phyloP scores from a whole-genome alignment of 2,888 invertebrate genomes.

The Polietes domitor region DNA sequence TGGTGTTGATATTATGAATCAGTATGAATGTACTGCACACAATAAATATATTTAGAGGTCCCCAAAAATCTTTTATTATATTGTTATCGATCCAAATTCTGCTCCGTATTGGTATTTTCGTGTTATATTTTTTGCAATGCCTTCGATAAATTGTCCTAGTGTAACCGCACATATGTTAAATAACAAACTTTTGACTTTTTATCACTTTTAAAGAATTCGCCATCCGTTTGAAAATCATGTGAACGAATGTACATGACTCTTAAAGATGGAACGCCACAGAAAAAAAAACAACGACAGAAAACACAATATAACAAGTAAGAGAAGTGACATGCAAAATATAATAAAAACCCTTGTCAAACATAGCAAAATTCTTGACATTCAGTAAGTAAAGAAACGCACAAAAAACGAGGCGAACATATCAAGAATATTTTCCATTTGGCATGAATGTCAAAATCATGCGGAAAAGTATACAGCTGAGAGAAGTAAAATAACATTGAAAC shows the following conservation, averaged over 20 bases:
- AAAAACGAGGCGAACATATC: constrained; percentile 19
- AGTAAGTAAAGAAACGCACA: constrained; percentile 57
- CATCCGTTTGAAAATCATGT: constrained; percentile 28
- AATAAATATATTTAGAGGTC: too few species aligned
- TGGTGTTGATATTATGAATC: too few species aligned
- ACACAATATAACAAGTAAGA: constrained; percentile 35
- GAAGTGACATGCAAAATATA: constrained; percentile 57
- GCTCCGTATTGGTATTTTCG: too few species aligned
- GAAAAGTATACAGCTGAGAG: constrained; percentile 42
- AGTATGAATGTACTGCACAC: too few species aligned
- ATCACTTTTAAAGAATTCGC: not conserved
- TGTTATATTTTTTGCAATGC: too few species aligned
- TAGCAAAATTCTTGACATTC: constrained; percentile 59
- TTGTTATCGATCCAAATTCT: too few species aligned
- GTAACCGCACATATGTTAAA: not conserved
- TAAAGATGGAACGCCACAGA: not conserved
- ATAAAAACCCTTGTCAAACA: constrained; percentile 73
- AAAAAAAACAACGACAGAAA: not conserved
- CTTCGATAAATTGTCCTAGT: too few species aligned
- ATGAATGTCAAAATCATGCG: constrained; percentile 74
- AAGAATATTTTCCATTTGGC: constrained; percentile 70
- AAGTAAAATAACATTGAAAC: constrained; percentile 35
- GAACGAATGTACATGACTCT: constrained; percentile 39
- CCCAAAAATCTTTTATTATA: too few species aligned
- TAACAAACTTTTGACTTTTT: not conserved